phyloP scores from a whole-genome alignment of 30 jellyfish, hydroid and myxozoan species.

The Morbakka virulenta region DNA sequence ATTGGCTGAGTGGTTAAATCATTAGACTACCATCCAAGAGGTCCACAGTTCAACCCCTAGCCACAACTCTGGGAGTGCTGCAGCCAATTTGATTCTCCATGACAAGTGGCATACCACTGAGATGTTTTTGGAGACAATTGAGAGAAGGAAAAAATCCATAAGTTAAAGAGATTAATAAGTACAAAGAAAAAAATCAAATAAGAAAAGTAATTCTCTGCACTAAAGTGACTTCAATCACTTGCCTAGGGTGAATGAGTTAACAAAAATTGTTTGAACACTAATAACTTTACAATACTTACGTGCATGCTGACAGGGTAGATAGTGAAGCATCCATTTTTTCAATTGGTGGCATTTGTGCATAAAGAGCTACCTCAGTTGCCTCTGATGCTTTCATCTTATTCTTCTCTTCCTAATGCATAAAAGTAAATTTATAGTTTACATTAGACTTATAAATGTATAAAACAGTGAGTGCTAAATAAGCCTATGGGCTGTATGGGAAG shows the following conservation, averaged over 20 bases:
- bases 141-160: not conserved
- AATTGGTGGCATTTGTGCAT: constrained; percentile 86
- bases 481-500: not conserved
- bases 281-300: constrained; percentile 42
- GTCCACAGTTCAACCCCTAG: too few relatives aligned
- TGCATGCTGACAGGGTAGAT: constrained; percentile 81
- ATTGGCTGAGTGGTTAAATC: too few relatives aligned
- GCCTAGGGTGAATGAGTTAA: too few relatives aligned
- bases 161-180: too few relatives aligned
- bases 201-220: too few relatives aligned
- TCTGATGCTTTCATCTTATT: constrained; percentile 89
- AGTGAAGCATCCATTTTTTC: constrained; percentile 97
- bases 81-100: too few relatives aligned
- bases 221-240: too few relatives aligned
- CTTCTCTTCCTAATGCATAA: constrained; percentile 73
- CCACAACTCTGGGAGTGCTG: too few relatives aligned
- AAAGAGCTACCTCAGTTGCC: constrained; percentile 73
- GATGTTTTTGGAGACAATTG: not conserved
- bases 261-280: not conserved
- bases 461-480: not conserved
- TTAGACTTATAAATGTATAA: not conserved
- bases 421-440: not conserved
- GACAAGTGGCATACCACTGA: not conserved
- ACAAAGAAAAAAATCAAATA: too few relatives aligned
- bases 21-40: too few relatives aligned